Evolutionary conservation across 1,140 invertebrate genomes (phyloP).

Genomic region (Pomacea maculata): DNA sequence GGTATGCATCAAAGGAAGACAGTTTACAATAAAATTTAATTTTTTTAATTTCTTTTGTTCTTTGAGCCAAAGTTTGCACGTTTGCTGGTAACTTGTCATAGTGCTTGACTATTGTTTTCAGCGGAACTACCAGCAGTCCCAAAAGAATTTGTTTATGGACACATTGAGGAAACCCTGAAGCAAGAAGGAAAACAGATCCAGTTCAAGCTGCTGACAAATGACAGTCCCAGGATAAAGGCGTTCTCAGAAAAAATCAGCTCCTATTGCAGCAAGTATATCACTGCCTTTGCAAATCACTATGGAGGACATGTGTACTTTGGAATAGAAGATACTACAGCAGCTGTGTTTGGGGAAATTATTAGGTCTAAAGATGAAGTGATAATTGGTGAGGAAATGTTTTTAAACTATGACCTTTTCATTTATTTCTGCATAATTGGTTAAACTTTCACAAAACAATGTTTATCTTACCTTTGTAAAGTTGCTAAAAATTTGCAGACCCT

Average conservation of each 20-base stretch:
- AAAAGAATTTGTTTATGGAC: slow-evolving; percentile 36
- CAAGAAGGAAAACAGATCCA: slow-evolving; percentile 58
- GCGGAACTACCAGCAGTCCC: slow-evolving; percentile 44
- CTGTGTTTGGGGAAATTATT: slow-evolving; percentile 45
- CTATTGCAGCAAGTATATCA: slow-evolving; percentile 47
- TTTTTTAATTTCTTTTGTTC: no score
- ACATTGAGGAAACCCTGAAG: slow-evolving; percentile 43
- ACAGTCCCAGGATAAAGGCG: slow-evolving; percentile 18
- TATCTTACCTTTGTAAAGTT: no score
- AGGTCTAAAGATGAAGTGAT: slow-evolving; percentile 35
- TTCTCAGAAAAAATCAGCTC: slow-evolving; percentile 44
- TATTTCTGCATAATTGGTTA: no score
- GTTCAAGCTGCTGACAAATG: slow-evolving; percentile 46
- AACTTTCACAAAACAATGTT: no score
- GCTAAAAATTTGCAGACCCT: no score
- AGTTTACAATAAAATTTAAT: no score
- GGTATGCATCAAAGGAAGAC: no score
- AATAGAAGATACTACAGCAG: slow-evolving; percentile 46
- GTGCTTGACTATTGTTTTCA: slow-evolving; percentile 9
- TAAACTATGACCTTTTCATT: background rate
- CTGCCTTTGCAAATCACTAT: slow-evolving; percentile 56
- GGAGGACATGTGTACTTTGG: slow-evolving; percentile 59
- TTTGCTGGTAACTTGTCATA: background rate
- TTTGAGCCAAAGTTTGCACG: no score
- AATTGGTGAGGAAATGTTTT: slow-evolving; percentile 31